These are phyloP conservation scores for Embiotoca jacksoni DNA, from an alignment of 2,113 vertebrate genomes.

Conservation along the genomic window DNA sequence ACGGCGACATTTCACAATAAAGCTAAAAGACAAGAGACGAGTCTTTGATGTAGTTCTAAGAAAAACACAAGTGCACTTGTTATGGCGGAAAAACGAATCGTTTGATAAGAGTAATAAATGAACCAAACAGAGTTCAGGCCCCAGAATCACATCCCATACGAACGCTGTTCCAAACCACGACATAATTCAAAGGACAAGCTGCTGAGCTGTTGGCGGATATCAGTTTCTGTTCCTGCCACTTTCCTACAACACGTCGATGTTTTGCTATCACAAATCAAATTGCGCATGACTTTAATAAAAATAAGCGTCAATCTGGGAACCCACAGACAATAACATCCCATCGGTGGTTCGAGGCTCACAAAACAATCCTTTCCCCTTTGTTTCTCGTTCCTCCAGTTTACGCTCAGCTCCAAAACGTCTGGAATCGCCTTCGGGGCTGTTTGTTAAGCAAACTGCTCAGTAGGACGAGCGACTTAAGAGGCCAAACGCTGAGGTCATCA, in stretches of 20 bases:
- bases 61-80: conserved; percentile 17
- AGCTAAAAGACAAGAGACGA: conserved; percentile 2
- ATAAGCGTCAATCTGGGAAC: conserved; percentile 5
- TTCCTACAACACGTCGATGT: conserved; percentile 38
- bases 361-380: conserved; percentile 16
- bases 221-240: conserved; percentile 6
- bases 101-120: conserved; percentile 41
- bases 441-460: conserved; percentile 55
- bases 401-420: conserved; percentile 32
- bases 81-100: not conserved
- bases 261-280: conserved; percentile 23
- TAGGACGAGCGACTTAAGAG: conserved; percentile 6
- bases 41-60: conserved; percentile 12
- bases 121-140: not conserved
- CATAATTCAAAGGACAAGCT: conserved; percentile 11
- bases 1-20: conserved; percentile 16
- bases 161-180: conserved; percentile 28
- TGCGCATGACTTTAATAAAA: conserved; percentile 28
- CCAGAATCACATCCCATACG: conserved; percentile 13
- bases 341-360: conserved; percentile 4
- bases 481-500: conserved; percentile 60
- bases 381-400: conserved; percentile 5
- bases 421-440: conserved; percentile 24
- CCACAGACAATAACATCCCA: conserved; percentile 39
- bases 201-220: conserved; percentile 38